A percentile compares a stretch with the other conserved stretches of the same genome.
These are phyloP conservation scores for Pachydiplax longipennis DNA, from an alignment of 2,888 invertebrate genomes.

Conservation along the genomic window DNA sequence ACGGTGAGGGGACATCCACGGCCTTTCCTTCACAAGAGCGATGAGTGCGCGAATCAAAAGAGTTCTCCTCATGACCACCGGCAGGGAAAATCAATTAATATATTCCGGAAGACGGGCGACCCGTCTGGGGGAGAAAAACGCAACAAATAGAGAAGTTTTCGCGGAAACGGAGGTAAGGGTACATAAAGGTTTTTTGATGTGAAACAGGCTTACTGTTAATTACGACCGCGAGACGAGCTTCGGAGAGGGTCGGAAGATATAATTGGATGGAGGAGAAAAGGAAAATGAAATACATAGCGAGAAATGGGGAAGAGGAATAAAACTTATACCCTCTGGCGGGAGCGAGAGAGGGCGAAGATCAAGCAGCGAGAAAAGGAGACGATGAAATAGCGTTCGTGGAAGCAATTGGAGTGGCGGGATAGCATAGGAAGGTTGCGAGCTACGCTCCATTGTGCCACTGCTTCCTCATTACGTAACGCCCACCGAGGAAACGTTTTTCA, in stretches of 20 bases:
- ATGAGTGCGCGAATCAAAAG: neutral
- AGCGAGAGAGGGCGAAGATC: neutral
- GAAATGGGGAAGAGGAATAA: neutral
- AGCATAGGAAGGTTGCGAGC: neutral
- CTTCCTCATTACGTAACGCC: neutral
- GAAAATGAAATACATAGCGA: neutral
- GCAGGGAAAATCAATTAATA: neutral
- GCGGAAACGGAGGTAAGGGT: neutral
- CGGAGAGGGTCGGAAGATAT: neutral
- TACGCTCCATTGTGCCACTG: neutral
- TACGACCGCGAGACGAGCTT: neutral
- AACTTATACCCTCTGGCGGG: neutral
- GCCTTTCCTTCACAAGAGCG: neutral
- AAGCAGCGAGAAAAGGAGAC: neutral
- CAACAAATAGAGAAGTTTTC: neutral
- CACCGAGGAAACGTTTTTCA: neutral
- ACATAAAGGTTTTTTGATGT: conserved; percentile 15
- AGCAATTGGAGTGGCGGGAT: neutral
- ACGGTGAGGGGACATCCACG: too few species aligned
- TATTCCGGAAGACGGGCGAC: neutral
- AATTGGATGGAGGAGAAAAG: neutral
- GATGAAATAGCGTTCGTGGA: neutral
- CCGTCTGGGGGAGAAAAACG: neutral
- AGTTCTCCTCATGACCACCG: neutral
- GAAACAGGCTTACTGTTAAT: neutral